Evolutionary conservation across 2,797 vertebrate species (phyloP), one percentile per base, ranked within the genome.

Genomic region (Catostomus latipinnis): DNA sequence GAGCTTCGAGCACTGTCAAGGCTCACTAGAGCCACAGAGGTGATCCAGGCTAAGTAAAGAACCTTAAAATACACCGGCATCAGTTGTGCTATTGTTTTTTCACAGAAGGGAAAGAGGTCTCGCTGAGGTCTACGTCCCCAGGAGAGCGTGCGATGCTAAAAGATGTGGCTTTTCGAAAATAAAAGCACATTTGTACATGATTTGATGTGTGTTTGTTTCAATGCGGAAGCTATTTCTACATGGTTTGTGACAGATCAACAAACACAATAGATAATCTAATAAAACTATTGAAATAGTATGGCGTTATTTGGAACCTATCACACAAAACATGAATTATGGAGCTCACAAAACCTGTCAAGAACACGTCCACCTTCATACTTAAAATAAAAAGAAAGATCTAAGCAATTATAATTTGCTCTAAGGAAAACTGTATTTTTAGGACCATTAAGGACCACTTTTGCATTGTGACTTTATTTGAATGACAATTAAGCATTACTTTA

Each of bases 11-110:
- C 84, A 86, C 83, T 87, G 86, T 87, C 85, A 86, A 85, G 87
- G 82, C 86, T 86, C 78, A 86, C 82, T 82, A 78, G 75, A 86
- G 83, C 78, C 81, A 81, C 80, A 81, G 85, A 85, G 86, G 86
- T 86, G 87, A 87, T 86, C 82, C 82, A 82, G 76, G 84, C 83
- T 88, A 89, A 88, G 83, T 87, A 86, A 87, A 89, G 85, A 87
- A 82, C 81, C 85, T 85, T 81, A 86, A 88, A 87, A 86, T 84
- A 87, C 70, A 86, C 80, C 50, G 78, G 85, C 78, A 84, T 82
- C 85, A 49, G 83, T 80, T 79, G 82, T 85, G 83, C 81, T 81
- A 78, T 84, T 83, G 81, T 81, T 83, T 85, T 34, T 70, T 62
- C 60, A 53, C 61, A 22, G 67, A 70, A 80, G 77, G 57, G 74